These are phyloP conservation scores for Thereva nobilitata DNA, from an alignment of 2,888 invertebrate genomes.

Conservation along the genomic window DNA sequence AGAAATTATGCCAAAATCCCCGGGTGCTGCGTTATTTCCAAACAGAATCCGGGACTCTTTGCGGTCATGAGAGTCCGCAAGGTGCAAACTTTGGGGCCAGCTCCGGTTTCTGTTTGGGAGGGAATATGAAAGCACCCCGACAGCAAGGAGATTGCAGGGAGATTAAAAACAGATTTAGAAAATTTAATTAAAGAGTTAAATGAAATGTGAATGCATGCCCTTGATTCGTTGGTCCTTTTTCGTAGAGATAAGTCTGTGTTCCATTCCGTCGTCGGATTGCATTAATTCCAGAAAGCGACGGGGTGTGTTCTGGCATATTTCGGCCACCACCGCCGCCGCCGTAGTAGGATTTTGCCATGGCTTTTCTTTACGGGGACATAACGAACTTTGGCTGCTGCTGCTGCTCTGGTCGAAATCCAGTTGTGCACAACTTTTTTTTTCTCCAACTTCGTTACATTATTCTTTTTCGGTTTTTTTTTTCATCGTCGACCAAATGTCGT, in stretches of 20 bases:
- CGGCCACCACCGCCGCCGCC: background rate
- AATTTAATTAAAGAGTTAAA: slow-evolving; percentile 42
- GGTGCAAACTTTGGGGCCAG: slow-evolving; percentile 1
- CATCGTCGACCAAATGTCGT: slow-evolving; percentile 5
- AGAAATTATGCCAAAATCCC: no score
- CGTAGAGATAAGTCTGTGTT: slow-evolving; percentile 11
- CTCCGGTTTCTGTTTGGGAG: background rate
- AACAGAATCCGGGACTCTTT: no score
- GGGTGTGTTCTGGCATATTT: slow-evolving; percentile 14
- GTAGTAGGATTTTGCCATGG: background rate
- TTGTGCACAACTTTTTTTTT: no score
- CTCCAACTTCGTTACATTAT: no score
- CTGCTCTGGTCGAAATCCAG: no score
- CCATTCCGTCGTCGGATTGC: slow-evolving; percentile 3
- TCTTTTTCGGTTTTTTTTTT: no score
- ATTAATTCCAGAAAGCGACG: slow-evolving; percentile 24
- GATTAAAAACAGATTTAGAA: slow-evolving; percentile 42
- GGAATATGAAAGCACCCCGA: background rate
- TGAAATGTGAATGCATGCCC: slow-evolving; percentile 37
- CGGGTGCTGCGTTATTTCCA: no score
- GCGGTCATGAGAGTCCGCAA: no score
- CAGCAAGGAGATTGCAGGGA: slow-evolving; percentile 10
- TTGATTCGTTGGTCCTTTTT: background rate
- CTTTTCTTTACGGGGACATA: background rate
- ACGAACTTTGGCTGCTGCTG: no score